Evolutionary conservation across 2,113 vertebrate species (phyloP), one percentile per base, ranked within the genome.

Genomic region (Ammospiza nelsoni): DNA sequence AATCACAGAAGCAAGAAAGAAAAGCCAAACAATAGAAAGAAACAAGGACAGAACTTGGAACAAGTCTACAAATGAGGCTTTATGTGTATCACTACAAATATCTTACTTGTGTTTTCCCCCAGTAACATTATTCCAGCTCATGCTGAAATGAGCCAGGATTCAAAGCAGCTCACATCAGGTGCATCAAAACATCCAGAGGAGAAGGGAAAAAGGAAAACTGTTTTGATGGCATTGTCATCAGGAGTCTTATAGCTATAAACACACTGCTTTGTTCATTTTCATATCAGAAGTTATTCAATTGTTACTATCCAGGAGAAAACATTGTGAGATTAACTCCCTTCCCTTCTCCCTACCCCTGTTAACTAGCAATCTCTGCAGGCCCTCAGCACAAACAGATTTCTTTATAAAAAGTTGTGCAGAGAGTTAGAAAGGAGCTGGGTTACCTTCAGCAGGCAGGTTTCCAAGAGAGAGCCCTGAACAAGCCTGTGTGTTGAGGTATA

Each of bases 401-500:
- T 71, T 43, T 12, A 52, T 19, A 59, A 80, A 59, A 80, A 84
- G 41, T 84, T 93, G 27, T 46, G n/a, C 29, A 58, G 48, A 48
- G 22, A 59, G 49, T 54, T 29, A 63, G 37, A 46, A 48, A 37
- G 9, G 21, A 85, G 62, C 7, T 54, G 22, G 9, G 12, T 73
- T 72, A 84, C 52, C 31, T 0, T 73, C 31, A 69, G 33, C 15
- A 20, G 0, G 25, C 10, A 52, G 41, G 13, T 41, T 63, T 84
- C 77, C 68, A 41, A 37, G 43, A 16, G 31, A 28, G 24, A 59
- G 41, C 28, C 44, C 12, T 2, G 15, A 55, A 46, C 2, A 0
- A 14, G 25, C 6, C 0, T 0, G 1, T 0, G 3, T 1, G 2
- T 20, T 24, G 5, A 2, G 1, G 13, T 6, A 12, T 13, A 25